These are phyloP conservation scores for Cheilosia soror DNA, from an alignment of 2,888 invertebrate genomes.

Conservation along the genomic window DNA sequence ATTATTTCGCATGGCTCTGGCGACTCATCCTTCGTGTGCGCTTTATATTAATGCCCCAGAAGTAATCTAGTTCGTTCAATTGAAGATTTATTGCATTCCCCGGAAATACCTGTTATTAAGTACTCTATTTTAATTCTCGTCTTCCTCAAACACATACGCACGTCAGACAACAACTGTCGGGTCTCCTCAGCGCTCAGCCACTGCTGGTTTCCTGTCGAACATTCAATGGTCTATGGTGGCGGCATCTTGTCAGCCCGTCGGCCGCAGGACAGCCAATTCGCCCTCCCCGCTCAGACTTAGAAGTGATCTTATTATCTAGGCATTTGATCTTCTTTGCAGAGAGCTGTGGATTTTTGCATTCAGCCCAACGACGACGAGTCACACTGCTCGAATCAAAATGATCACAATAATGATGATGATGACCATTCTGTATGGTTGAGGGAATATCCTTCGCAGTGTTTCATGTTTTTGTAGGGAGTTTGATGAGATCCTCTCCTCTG, in stretches of 20 bases:
- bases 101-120: slow-evolving; percentile 73
- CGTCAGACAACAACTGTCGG: too few species aligned
- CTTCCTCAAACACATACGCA: slow-evolving; percentile 54
- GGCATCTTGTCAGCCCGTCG: slow-evolving; percentile 54
- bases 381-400: slow-evolving; percentile 64
- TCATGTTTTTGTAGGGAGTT: slow-evolving; percentile 59
- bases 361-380: slow-evolving; percentile 19
- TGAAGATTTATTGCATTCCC: slow-evolving; percentile 74
- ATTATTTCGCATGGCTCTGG: slow-evolving; percentile 35
- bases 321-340: slow-evolving; percentile 67
- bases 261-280: slow-evolving; percentile 27
- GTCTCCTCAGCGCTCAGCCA: background rate
- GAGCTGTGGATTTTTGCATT: slow-evolving; percentile 53
- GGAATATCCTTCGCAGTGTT: slow-evolving; percentile 51
- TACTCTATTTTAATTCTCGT: slow-evolving; percentile 71
- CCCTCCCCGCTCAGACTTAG: background rate
- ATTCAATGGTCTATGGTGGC: slow-evolving; percentile 2
- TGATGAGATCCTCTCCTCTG: slow-evolving; percentile 46
- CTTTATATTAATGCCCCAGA: slow-evolving; percentile 40
- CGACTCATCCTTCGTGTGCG: slow-evolving; percentile 28
- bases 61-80: slow-evolving; percentile 75
- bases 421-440: slow-evolving; percentile 35
- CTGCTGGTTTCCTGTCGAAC: slow-evolving; percentile 66
- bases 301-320: slow-evolving; percentile 59
- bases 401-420: slow-evolving; percentile 73